These are phyloP conservation scores for Myotis davidii DNA, from an alignment of 2,113 vertebrate species.

Conservation along the genomic window DNA sequence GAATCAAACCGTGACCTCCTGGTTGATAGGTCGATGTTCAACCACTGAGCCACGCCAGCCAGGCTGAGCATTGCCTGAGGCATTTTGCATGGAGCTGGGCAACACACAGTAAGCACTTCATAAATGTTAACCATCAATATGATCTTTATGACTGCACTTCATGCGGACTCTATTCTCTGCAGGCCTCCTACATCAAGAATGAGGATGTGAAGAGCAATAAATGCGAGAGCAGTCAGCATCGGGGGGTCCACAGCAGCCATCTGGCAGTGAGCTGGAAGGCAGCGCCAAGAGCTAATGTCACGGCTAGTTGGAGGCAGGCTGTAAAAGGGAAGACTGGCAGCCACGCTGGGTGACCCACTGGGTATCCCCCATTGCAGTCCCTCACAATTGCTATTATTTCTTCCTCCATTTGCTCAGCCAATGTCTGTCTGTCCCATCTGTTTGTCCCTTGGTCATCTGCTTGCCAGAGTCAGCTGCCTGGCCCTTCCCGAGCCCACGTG, in stretches of 20 bases:
- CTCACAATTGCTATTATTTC: neutral
- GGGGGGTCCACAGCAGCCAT: neutral
- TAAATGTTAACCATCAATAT: constrained; percentile 10
- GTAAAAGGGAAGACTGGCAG: neutral
- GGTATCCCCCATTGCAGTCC: neutral
- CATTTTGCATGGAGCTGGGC: neutral
- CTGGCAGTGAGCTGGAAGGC: neutral
- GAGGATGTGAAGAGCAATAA: neutral
- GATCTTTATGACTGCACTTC: neutral
- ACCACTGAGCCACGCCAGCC: no score
- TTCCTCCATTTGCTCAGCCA: neutral
- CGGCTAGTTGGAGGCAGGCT: neutral
- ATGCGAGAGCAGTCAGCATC: neutral
- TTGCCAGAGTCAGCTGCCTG: neutral
- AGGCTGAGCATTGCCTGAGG: neutral
- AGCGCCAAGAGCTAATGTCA: neutral
- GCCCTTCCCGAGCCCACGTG: neutral
- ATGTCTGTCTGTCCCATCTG: neutral
- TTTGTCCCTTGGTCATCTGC: neutral
- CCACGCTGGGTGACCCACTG: accelerated
- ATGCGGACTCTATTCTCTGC: constrained; percentile 34
- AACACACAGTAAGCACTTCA: neutral
- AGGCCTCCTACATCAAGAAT: constrained; percentile 25
- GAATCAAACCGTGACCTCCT: no score
- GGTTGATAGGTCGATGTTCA: no score